Percentiles rank a stretch among this genome's conserved stretches.
Evolutionary conservation across 1,140 invertebrate genomes (phyloP).

Genomic region (Dendroctonus ponderosae): DNA sequence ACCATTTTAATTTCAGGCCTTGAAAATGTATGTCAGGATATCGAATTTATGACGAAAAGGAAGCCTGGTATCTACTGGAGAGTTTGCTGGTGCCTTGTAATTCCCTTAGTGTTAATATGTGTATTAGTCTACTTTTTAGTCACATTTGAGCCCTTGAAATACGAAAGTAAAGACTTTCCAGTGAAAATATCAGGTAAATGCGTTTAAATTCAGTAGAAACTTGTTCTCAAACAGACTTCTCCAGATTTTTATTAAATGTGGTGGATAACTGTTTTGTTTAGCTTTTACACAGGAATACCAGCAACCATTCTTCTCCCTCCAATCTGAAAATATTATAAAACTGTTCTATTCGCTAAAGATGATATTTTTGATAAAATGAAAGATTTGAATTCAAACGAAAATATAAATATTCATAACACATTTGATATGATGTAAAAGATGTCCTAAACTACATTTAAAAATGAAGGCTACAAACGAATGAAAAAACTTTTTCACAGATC

Average conservation of each 20-base stretch:
- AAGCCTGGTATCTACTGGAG: slow-evolving; percentile 74
- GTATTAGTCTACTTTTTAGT: slow-evolving; percentile 64
- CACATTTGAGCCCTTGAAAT: slow-evolving; percentile 57
- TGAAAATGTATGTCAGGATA: slow-evolving; percentile 61
- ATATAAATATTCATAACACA: no score
- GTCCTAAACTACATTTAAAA: no score
- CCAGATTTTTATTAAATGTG: background rate
- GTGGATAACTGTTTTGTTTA: background rate
- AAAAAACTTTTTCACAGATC: no score
- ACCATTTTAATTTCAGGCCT: slow-evolving; percentile 51
- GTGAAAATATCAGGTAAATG: slow-evolving; percentile 42
- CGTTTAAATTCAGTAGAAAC: background rate
- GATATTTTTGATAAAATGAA: no score
- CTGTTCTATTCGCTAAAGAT: no score
- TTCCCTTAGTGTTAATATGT: slow-evolving; percentile 66
- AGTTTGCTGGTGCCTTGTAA: slow-evolving; percentile 74
- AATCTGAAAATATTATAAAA: no score
- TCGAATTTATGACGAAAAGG: slow-evolving; percentile 72
- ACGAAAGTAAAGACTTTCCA: slow-evolving; percentile 50
- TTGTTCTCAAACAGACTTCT: background rate
- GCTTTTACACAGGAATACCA: background rate
- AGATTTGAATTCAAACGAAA: no score
- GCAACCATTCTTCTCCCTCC: background rate
- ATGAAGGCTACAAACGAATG: no score
- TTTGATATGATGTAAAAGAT: no score